A percentile compares a stretch with the other conserved stretches of the same genome.
These are phyloP conservation scores for Oryzias sinensis DNA, from an alignment of 2,797 vertebrate species.

Conservation along the genomic window DNA sequence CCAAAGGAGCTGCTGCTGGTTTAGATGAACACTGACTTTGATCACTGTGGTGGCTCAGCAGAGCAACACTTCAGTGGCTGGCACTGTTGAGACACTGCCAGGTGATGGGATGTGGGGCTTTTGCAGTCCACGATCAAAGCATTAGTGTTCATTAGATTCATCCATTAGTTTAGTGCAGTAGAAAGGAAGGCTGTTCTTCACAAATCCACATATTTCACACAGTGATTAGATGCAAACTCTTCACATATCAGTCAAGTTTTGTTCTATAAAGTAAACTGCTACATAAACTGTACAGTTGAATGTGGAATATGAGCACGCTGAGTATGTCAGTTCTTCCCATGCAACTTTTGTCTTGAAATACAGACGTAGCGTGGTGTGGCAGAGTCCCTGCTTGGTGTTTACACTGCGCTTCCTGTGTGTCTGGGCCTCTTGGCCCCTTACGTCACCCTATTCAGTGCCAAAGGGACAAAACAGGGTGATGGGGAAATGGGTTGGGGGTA, in stretches of 20 bases:
- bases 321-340: no score
- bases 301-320: no score
- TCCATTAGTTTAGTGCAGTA: no score
- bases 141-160: conserved; percentile 33
- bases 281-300: no score
- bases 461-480: conserved; percentile 57
- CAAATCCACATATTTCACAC: no score
- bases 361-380: conserved; percentile 10
- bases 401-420: conserved; percentile 77
- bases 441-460: conserved; percentile 69
- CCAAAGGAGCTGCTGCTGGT: conserved; percentile 28
- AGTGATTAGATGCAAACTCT: no score
- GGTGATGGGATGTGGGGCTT: conserved; percentile 55
- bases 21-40: conserved; percentile 47
- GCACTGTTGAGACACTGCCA: conserved; percentile 50
- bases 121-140: conserved; percentile 32
- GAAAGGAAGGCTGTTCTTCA: no score
- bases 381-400: conserved; percentile 69
- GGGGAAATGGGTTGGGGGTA: conserved; percentile 43
- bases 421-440: conserved; percentile 71
- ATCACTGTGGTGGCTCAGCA: conserved; percentile 29
- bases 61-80: conserved; percentile 45
- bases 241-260: no score
- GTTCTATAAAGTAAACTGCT: no score
- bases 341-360: background rate